These are phyloP conservation scores for Pseudoips prasinana DNA, from an alignment of 2,888 invertebrate genomes.

Conservation along the genomic window DNA sequence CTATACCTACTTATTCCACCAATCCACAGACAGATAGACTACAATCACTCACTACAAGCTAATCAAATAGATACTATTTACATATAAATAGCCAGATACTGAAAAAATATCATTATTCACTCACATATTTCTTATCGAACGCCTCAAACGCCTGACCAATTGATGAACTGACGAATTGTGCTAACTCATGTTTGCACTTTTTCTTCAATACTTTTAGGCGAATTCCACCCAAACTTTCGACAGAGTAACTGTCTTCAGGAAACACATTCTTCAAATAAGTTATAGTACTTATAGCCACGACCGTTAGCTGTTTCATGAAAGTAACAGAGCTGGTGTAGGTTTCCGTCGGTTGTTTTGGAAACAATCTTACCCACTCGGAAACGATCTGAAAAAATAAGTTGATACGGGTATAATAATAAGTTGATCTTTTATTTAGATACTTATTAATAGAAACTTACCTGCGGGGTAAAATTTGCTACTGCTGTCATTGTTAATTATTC, in stretches of 20 bases:
- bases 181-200: constrained; percentile 54
- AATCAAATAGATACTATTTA: too few relatives aligned
- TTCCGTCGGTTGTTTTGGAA: constrained; percentile 56
- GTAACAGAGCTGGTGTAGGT: constrained; percentile 61
- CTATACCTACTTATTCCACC: too few relatives aligned
- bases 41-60: too few relatives aligned
- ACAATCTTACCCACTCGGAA: constrained; percentile 56
- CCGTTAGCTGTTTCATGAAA: constrained; percentile 68
- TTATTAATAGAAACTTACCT: too few relatives aligned
- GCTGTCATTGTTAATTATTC: constrained; percentile 34
- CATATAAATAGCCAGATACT: too few relatives aligned
- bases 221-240: constrained; percentile 51
- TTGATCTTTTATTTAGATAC: too few relatives aligned
- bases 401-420: too few relatives aligned
- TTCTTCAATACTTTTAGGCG: constrained; percentile 55
- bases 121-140: constrained; percentile 70
- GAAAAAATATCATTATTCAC: too few relatives aligned
- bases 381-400: constrained; percentile 39
- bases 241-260: constrained; percentile 51
- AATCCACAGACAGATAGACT: too few relatives aligned
- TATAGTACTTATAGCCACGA: constrained; percentile 59
- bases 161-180: constrained; percentile 58
- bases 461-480: constrained; percentile 37
- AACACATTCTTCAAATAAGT: constrained; percentile 57
- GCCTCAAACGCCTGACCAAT: constrained; percentile 65